phyloP scores from a whole-genome alignment of 1,140 invertebrate genomes.

The Venturia canescens region DNA sequence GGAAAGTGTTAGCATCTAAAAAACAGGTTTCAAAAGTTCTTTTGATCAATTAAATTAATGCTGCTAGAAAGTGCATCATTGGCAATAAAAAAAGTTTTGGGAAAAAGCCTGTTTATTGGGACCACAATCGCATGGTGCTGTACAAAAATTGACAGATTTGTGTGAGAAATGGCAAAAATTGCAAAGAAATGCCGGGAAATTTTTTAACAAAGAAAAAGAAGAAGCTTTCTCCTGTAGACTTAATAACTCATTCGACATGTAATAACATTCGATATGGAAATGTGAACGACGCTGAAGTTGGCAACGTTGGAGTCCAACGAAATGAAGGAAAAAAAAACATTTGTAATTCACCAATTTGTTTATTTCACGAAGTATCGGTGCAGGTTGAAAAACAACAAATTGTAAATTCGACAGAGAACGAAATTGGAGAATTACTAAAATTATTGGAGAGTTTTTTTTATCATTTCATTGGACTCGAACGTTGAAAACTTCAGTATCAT shows the following conservation, averaged over 20 bases:
- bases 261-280: conserved; percentile 8
- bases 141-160: conserved; percentile 45
- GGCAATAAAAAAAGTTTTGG: conserved; percentile 47
- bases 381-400: too few species aligned
- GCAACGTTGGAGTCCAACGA: too few species aligned
- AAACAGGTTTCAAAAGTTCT: conserved; percentile 44
- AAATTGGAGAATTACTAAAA: too few species aligned
- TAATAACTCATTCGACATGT: conserved; percentile 55
- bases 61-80: conserved; percentile 38
- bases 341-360: too few species aligned
- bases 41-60: conserved; percentile 44
- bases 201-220: conserved; percentile 35
- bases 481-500: too few species aligned
- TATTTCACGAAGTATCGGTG: too few species aligned
- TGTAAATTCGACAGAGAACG: too few species aligned
- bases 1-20: conserved; percentile 48
- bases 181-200: conserved; percentile 35
- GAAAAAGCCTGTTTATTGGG: conserved; percentile 48
- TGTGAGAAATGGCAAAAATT: conserved; percentile 49
- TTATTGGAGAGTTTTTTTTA: too few species aligned
- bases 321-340: too few species aligned
- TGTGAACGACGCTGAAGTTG: too few species aligned
- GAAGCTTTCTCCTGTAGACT: conserved; percentile 41
- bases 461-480: too few species aligned
- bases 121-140: conserved; percentile 31